A percentile compares a stretch with the other conserved stretches of the same genome.
Conservation (phyloP, 2,113 vertebrate genomes). For the Notarius quadriscutis region DNA sequence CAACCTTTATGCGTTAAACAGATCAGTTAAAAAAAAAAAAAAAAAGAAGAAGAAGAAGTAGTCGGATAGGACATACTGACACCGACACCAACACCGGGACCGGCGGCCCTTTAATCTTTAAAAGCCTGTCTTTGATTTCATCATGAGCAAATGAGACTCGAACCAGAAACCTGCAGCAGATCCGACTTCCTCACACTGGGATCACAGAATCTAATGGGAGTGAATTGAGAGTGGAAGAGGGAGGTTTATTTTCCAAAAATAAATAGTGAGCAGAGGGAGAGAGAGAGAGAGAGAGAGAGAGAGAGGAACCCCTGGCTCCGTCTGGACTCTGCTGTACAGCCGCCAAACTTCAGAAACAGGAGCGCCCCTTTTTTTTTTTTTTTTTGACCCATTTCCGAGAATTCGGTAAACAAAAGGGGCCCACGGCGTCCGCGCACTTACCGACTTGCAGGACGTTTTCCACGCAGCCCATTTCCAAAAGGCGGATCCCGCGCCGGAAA, state of each 20-base stretch:
- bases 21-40: not conserved
- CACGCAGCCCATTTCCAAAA: conserved; percentile 93
- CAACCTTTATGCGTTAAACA: not conserved
- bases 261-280: too few relatives aligned
- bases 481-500: conserved; percentile 90
- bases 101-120: conserved; percentile 77
- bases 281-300: too few relatives aligned
- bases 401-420: conserved; percentile 16
- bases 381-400: conserved; percentile 36
- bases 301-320: not conserved
- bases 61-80: too few relatives aligned
- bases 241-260: not conserved
- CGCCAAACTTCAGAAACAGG: conserved; percentile 24
- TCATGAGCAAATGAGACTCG: conserved; percentile 1
- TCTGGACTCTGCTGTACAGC: not conserved
- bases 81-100: not conserved
- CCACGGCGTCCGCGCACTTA: conserved; percentile 72
- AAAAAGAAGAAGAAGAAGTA: too few relatives aligned
- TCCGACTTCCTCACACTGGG: not conserved
- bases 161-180: conserved; percentile 2
- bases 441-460: conserved; percentile 98
- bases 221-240: not conserved
- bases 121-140: conserved; percentile 49
- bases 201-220: too few relatives aligned
- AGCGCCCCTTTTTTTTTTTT: not conserved